Conservation (phyloP, 35 echinoderm and acorn worm species). For the Lytechinus variegatus region DNA sequence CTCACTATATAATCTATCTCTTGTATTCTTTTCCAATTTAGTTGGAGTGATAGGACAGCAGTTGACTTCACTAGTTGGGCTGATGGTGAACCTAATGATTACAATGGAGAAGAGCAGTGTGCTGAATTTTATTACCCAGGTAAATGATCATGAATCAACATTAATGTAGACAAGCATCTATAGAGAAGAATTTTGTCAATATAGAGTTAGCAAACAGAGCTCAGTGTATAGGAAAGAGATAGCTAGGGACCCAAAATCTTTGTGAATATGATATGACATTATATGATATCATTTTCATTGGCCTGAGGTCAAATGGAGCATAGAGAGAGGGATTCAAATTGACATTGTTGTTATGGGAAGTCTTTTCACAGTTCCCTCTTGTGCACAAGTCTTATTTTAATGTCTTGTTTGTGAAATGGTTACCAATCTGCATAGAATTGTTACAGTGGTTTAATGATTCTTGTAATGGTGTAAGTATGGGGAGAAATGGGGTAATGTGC, state of each 20-base stretch:
- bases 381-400: too few species aligned
- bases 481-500: too few species aligned
- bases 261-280: neutral
- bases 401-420: too few species aligned
- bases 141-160: neutral
- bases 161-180: neutral
- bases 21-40: neutral
- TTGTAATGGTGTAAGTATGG: too few species aligned
- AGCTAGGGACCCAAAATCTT: neutral
- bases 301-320: too few species aligned
- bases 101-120: slow-evolving; percentile 70
- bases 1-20: neutral
- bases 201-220: neutral
- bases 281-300: neutral
- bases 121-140: slow-evolving; percentile 37
- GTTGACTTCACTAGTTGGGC: slow-evolving; percentile 57
- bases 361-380: too few species aligned
- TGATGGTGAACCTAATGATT: slow-evolving; percentile 59
- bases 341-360: too few species aligned
- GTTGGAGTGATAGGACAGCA: slow-evolving; percentile 58
- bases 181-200: neutral
- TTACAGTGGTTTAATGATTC: too few species aligned
- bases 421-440: too few species aligned
- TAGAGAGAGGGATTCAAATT: too few species aligned
- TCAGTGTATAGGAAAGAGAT: neutral